Evolutionary conservation across 2,888 invertebrate genomes (phyloP).

Genomic region (Halocaridina rubra): DNA sequence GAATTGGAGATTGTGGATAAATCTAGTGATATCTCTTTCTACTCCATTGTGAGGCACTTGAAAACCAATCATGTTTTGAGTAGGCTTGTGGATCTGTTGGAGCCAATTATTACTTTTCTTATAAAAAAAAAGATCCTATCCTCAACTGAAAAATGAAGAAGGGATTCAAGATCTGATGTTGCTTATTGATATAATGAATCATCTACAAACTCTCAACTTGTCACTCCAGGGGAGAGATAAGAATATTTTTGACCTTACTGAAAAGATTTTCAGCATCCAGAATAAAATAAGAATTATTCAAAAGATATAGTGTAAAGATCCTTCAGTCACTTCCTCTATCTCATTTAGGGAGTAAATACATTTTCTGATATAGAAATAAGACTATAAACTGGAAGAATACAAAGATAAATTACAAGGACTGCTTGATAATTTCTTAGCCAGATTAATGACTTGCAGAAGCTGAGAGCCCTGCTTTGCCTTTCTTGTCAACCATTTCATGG

Average conservation of each 20-base stretch:
- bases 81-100: neutral
- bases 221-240: slow-evolving; percentile 5
- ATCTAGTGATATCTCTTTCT: neutral
- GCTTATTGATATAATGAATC: neutral
- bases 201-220: slow-evolving; percentile 14
- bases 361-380: neutral
- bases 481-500: neutral
- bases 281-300: neutral
- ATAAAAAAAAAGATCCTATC: neutral
- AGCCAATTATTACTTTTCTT: neutral
- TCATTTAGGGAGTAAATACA: neutral
- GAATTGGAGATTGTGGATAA: neutral
- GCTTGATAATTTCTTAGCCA: neutral
- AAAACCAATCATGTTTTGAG: neutral
- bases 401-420: slow-evolving; percentile 12
- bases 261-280: neutral
- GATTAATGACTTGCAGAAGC: neutral
- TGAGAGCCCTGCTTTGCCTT: neutral
- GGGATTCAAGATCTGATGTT: neutral
- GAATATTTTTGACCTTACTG: slow-evolving; percentile 4
- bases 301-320: neutral
- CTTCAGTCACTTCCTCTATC: neutral
- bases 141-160: slow-evolving; percentile 6
- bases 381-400: neutral
- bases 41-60: neutral